phyloP scores from a whole-genome alignment of 1,140 invertebrate genomes.

The Drosophila lacertosa region DNA sequence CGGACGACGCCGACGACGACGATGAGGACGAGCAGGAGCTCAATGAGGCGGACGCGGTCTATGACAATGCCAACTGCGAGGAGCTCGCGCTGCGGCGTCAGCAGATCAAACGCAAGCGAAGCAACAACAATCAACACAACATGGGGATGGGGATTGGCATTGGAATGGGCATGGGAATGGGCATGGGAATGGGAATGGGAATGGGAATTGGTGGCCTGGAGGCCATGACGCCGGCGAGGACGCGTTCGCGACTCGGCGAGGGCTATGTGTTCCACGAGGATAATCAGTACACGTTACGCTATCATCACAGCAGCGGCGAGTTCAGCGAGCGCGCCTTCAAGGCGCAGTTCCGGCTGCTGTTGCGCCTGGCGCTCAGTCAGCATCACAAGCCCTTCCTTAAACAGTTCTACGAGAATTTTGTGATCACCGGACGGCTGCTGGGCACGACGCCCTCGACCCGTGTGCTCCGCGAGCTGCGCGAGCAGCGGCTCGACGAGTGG shows the following conservation, averaged over 20 bases:
- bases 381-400: conserved; percentile 79
- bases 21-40: conserved; percentile 30
- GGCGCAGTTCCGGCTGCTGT: conserved; percentile 70
- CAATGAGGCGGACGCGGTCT: conserved; percentile 23
- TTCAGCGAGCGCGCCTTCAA: conserved; percentile 78
- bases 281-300: conserved; percentile 68
- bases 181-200: too few species aligned
- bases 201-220: conserved; percentile 12
- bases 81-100: conserved; percentile 33
- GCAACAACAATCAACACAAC: conserved; percentile 46
- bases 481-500: conserved; percentile 74
- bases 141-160: too few species aligned
- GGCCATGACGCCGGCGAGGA: conserved; percentile 3
- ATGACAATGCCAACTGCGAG: conserved; percentile 36
- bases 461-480: conserved; percentile 62
- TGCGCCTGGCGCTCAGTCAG: conserved; percentile 69
- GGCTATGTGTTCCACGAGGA: conserved; percentile 79
- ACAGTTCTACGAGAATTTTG: conserved; percentile 77
- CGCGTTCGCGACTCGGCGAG: conserved; percentile 56
- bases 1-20: too few species aligned
- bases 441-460: conserved; percentile 71
- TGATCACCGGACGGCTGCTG: conserved; percentile 64
- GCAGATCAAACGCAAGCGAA: conserved; percentile 60
- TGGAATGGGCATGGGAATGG: too few species aligned
- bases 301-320: conserved; percentile 80